A percentile compares a stretch with the other conserved stretches of the same genome.
Evolutionary conservation across 2,888 invertebrate genomes (phyloP).

Genomic region (Sepiola atlantica): DNA sequence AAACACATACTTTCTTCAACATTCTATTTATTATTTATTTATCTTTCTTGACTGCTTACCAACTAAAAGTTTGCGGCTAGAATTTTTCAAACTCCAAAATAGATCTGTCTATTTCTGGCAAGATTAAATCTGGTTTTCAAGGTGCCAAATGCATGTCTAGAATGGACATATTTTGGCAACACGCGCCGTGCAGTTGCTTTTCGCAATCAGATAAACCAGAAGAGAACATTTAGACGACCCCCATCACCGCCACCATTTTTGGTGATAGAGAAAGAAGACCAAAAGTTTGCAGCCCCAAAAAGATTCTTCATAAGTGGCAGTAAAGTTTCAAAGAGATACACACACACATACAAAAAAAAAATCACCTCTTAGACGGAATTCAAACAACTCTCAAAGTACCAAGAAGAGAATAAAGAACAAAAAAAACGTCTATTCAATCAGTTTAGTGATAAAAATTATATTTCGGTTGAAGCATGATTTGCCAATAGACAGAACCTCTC

Average conservation of each 20-base stretch:
- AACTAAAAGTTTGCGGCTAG: too few relatives aligned
- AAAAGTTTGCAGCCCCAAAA: neutral
- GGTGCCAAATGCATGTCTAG: neutral
- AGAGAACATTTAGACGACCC: neutral
- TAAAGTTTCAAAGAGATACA: neutral
- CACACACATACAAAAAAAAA: neutral
- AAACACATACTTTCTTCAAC: too few relatives aligned
- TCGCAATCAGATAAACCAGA: neutral
- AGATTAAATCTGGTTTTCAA: neutral
- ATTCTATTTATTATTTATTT: too few relatives aligned
- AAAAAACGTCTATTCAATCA: too few relatives aligned
- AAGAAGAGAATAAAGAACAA: too few relatives aligned
- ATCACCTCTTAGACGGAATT: too few relatives aligned
- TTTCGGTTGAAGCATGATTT: too few relatives aligned
- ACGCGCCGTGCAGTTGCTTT: neutral
- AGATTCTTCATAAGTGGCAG: neutral
- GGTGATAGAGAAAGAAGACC: neutral
- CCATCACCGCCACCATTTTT: neutral
- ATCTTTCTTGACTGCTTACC: too few relatives aligned
- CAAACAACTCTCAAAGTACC: too few relatives aligned
- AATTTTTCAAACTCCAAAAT: too few relatives aligned
- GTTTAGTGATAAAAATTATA: too few relatives aligned
- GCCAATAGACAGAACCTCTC: too few relatives aligned
- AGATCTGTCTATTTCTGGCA: neutral
- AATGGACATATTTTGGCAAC: neutral